These are phyloP conservation scores for Poliocrania exsul DNA, from an alignment of 2,797 vertebrate species.

Conservation along the genomic window DNA sequence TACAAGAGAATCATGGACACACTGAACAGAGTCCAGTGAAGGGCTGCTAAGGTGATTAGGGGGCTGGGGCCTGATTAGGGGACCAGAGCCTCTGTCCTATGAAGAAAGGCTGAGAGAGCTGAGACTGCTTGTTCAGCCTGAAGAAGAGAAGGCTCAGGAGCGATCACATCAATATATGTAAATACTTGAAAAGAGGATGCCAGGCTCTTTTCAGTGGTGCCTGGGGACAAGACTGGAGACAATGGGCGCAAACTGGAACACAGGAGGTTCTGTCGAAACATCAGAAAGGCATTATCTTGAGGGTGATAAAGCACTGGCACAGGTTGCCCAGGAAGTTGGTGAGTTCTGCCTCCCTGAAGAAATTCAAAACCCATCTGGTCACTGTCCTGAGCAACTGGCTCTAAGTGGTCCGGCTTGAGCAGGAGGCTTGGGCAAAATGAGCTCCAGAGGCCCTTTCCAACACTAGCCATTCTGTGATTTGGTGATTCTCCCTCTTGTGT, in stretches of 20 bases:
- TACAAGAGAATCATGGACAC: background rate
- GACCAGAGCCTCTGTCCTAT: background rate
- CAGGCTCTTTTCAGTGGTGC: background rate
- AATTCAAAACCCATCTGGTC: background rate
- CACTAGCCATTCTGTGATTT: background rate
- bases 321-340: background rate
- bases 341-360: background rate
- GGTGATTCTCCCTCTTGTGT: background rate
- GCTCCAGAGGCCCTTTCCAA: background rate
- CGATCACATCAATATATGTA: background rate
- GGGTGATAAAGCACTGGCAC: background rate
- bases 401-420: background rate
- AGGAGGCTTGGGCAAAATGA: background rate
- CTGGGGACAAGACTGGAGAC: background rate
- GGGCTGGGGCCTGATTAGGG: too few relatives aligned
- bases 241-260: background rate
- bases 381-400: background rate
- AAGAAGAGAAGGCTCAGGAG: background rate
- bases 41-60: background rate
- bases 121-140: background rate
- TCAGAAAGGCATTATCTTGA: background rate
- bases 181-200: background rate
- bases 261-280: background rate
- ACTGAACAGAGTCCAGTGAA: background rate
- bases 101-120: background rate